These are phyloP conservation scores for Cygnus atratus DNA, from an alignment of 2,113 vertebrate genomes.

Conservation along the genomic window DNA sequence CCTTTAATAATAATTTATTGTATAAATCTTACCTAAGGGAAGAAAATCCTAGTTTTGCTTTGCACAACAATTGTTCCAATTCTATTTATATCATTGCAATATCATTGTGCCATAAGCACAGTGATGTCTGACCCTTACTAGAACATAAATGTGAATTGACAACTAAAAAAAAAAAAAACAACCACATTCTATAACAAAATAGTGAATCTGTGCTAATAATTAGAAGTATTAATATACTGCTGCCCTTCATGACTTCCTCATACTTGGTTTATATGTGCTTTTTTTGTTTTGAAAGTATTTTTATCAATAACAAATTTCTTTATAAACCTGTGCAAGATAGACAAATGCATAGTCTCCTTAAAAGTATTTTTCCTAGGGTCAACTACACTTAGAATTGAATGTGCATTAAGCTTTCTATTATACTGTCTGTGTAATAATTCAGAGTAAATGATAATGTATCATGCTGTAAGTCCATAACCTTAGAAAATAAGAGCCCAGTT, in stretches of 20 bases:
- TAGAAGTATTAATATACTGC: background rate
- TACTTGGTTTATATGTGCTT: background rate
- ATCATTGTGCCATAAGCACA: background rate
- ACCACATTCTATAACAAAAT: background rate
- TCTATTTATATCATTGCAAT: slow-evolving; percentile 36
- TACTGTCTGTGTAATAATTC: slow-evolving; percentile 57
- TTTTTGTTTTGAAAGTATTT: background rate
- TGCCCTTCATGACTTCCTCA: background rate
- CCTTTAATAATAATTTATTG: background rate
- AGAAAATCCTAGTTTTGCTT: slow-evolving; percentile 24
- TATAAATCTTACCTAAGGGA: slow-evolving; percentile 1
- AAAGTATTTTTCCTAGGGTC: slow-evolving; percentile 27
- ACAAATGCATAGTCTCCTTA: background rate
- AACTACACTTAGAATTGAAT: slow-evolving; percentile 40
- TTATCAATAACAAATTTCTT: background rate
- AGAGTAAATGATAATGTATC: slow-evolving; percentile 70
- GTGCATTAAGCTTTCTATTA: slow-evolving; percentile 32
- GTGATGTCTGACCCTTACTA: background rate
- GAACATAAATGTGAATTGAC: background rate
- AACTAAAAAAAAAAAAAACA: background rate
- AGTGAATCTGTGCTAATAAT: background rate
- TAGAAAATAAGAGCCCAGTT: slow-evolving; percentile 73
- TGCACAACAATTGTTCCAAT: slow-evolving; percentile 6
- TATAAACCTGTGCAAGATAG: background rate
- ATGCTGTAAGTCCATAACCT: slow-evolving; percentile 64